Percentiles rank a stretch among this genome's conserved stretches.
Evolutionary conservation across 2,113 vertebrate genomes (phyloP).

Genomic region (Ranitomeya imitator): DNA sequence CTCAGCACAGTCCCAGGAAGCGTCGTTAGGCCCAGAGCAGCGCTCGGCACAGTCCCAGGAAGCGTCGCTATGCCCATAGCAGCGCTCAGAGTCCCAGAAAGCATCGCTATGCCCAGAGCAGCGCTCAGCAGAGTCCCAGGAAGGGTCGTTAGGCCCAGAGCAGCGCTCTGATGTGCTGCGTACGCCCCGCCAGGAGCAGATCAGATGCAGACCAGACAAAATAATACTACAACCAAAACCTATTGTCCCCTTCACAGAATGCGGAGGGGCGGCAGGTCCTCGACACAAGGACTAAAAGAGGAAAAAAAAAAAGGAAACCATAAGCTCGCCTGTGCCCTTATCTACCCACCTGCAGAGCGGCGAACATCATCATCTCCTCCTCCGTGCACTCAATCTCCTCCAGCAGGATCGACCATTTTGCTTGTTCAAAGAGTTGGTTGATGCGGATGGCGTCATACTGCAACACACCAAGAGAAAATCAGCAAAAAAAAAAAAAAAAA

Average conservation of each 20-base stretch:
- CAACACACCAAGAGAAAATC: slow-evolving; percentile 35
- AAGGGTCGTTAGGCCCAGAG: slow-evolving; percentile 56
- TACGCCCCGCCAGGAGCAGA: slow-evolving; percentile 61
- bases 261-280: not conserved
- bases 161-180: slow-evolving; percentile 55
- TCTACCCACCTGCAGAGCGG: slow-evolving; percentile 88
- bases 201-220: slow-evolving; percentile 53
- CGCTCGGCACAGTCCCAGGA: slow-evolving; percentile 59
- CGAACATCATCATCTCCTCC: slow-evolving; percentile 99
- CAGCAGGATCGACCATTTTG: slow-evolving; percentile 96
- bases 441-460: slow-evolving; percentile 98
- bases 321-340: no score
- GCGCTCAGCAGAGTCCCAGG: slow-evolving; percentile 56
- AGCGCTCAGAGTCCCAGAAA: slow-evolving; percentile 60
- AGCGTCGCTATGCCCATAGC: slow-evolving; percentile 13
- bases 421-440: slow-evolving; percentile 97
- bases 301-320: not conserved
- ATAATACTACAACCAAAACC: slow-evolving; percentile 8
- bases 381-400: slow-evolving; percentile 99
- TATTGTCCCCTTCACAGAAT: not conserved
- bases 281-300: not conserved
- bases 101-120: not conserved
- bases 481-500: not conserved
- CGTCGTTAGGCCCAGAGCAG: not conserved
- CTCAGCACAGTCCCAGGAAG: slow-evolving; percentile 61